A percentile compares a stretch with the other conserved stretches of the same genome.
These are phyloP conservation scores for Tadarida brasiliensis DNA, from an alignment of 2,797 vertebrate genomes.

Conservation along the genomic window DNA sequence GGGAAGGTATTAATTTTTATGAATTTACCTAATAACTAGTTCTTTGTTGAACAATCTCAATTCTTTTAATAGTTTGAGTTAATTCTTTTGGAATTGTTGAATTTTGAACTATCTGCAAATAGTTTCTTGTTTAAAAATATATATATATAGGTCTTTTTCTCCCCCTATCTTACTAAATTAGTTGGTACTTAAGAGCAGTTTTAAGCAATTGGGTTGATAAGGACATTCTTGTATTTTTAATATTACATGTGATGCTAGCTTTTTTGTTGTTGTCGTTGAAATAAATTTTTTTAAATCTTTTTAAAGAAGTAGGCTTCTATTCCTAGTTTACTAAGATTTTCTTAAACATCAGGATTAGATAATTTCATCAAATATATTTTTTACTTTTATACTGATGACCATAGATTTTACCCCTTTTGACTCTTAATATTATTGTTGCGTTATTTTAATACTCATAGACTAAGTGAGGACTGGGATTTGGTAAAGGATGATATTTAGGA, in stretches of 20 bases:
- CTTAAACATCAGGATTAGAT: not conserved
- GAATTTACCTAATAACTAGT: not conserved
- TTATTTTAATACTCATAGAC: not conserved
- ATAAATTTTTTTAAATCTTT: not conserved
- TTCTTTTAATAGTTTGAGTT: not conserved
- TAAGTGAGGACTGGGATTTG: not conserved
- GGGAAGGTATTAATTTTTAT: constrained; percentile 27
- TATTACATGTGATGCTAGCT: not conserved
- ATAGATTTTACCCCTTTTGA: constrained; percentile 27
- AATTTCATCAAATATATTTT: not conserved
- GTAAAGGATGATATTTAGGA: constrained; percentile 1
- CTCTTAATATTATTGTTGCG: not conserved
- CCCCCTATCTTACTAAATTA: not conserved
- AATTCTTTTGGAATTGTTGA: constrained; percentile 2
- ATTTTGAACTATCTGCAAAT: not conserved
- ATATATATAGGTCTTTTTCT: not conserved
- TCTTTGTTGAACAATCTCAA: not conserved
- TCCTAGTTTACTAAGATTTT: constrained; percentile 34
- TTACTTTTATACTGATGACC: not conserved
- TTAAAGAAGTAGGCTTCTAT: constrained; percentile 19
- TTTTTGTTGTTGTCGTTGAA: not conserved
- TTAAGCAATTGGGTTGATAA: not conserved
- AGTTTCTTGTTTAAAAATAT: not conserved
- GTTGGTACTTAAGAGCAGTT: not conserved
- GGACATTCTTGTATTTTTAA: not conserved